Percentiles rank a stretch among this genome's conserved stretches.
Evolutionary conservation across 2,113 vertebrate species (phyloP).

Genomic region (Oxygymnocypris stewartii): DNA sequence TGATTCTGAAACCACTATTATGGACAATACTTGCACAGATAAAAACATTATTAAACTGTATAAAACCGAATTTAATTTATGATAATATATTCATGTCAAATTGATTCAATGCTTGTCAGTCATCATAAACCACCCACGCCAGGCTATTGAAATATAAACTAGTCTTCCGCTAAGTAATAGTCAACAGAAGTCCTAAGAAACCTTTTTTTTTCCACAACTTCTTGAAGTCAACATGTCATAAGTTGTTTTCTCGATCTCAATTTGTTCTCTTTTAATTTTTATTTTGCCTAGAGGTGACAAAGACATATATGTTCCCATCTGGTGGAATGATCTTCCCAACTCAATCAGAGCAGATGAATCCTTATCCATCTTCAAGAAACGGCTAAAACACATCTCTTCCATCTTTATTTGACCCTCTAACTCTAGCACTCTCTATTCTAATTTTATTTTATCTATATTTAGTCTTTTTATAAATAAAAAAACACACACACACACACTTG

Average conservation of each 20-base stretch:
- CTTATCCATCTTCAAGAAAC: too few species aligned
- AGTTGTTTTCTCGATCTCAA: neutral
- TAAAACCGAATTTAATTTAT: neutral
- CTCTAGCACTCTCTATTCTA: too few species aligned
- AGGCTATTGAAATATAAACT: neutral
- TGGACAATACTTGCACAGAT: neutral
- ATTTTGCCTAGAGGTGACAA: neutral
- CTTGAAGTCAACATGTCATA: neutral
- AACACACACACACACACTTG: too few species aligned
- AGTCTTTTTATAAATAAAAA: too few species aligned
- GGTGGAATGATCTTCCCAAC: too few species aligned
- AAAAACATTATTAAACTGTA: neutral
- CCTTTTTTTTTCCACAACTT: neutral
- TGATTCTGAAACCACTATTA: neutral
- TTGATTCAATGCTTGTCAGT: neutral
- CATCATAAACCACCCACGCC: neutral
- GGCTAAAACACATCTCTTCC: too few species aligned
- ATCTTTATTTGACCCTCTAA: too few species aligned
- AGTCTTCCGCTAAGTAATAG: neutral
- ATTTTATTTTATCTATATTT: too few species aligned
- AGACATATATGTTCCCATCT: neutral
- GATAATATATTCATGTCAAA: neutral
- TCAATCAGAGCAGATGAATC: too few species aligned
- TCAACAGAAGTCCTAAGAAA: neutral
- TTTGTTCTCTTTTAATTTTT: neutral